Evolutionary conservation across 2,113 vertebrate species (phyloP), one percentile per base, ranked within the genome.

Genomic region (Excalfactoria chinensis): DNA sequence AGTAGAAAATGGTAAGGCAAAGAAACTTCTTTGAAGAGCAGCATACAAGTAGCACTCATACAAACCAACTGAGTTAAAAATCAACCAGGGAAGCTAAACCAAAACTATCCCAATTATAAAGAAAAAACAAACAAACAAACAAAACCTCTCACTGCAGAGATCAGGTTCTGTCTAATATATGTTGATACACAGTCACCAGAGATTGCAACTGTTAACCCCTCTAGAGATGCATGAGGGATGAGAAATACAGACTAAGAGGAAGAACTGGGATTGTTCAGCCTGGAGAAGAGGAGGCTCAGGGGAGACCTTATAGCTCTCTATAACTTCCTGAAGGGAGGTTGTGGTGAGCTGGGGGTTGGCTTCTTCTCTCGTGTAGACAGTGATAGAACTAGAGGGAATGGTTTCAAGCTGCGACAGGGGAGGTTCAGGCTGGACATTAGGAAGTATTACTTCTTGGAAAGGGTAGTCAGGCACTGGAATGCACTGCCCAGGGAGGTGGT

Each of bases 161-260:
- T 44, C 59, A 67, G 30, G 44, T 67, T 66, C 28, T 51, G 48
- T 63, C 30, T 30, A 35, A 60, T 20, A 12, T 21, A 10, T 22
- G 55, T 69, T 56, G 25, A 79, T 72, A 64, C 26, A 51, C 0
- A 2, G 71, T 46, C 55, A 62, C n/a, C 3, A 5, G 34, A 13
- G 51, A 26, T 44, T 11, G 12, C 41, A 84, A 60, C 69, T 9
- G 30, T 77, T 77, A 86, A 67, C 46, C 32, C 68, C 25, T 60
- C 60, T 43, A 66, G 32, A 15, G 2, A 37, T 30, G 8, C 0
- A 0, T 1, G n/a, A 55, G 21, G 23, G 23, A 35, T 15, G 22
- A 77, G 51, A 41, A 67, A 67, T 19, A 30, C 1, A 22, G 35
- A 28, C 13, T 59, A 19, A 16, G 41, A 12, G 9, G 11, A 53